Base-by-base conservation (phyloP, 30 jellyfish, hydroid and myxozoan species). In the Cassiopea xamachana region DNA sequence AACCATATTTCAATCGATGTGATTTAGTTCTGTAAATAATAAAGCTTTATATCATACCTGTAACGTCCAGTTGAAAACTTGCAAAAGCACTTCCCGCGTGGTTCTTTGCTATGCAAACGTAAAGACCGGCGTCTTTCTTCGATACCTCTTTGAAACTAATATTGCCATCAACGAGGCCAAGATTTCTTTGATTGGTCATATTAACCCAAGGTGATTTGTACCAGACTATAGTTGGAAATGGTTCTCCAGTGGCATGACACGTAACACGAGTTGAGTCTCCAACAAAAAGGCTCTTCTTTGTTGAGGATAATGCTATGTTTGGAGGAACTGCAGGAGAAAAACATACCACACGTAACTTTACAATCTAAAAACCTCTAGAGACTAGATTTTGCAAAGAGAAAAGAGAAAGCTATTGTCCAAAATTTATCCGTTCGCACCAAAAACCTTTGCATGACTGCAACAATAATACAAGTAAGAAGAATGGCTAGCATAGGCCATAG, bases 171-270 rank as follows among this genome's bases (percentile, higher is more conserved):
- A 81, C 70, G 14, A 69, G 82, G 71, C 92, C 94, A 44, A 73
- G 76, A 27, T 85, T 86, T 17, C 75, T 55, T 59, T 69, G 87
- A 46, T 71, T 75, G 48, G 90, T 48, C 48, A 79, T 39, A 55
- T 86, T 49, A 13, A 85, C 86, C 49, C 62, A 87, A 9, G 73
- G 84, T 27, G 89, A 51, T 60, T 84, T 85, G 88, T 84, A 96
- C 99, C 99, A 96, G 45, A 83, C 85, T 13, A 93, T 85, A 13
- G 68, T 69, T 45, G 99, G 99, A 44, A 87, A 67, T 44, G 99
- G 99, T 46, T 92, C 98, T 47, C 99, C 99, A 58, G 93, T 85
- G n/a, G 98, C 98, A 2, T 13, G 69, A 75, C 99, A 96, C 69
- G 81, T 75, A 82, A 92, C 97, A 18, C 94, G 89, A n/a, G 87